Evolutionary conservation across 2,113 vertebrate species (phyloP).

Genomic region (Hiodon tergisus): DNA sequence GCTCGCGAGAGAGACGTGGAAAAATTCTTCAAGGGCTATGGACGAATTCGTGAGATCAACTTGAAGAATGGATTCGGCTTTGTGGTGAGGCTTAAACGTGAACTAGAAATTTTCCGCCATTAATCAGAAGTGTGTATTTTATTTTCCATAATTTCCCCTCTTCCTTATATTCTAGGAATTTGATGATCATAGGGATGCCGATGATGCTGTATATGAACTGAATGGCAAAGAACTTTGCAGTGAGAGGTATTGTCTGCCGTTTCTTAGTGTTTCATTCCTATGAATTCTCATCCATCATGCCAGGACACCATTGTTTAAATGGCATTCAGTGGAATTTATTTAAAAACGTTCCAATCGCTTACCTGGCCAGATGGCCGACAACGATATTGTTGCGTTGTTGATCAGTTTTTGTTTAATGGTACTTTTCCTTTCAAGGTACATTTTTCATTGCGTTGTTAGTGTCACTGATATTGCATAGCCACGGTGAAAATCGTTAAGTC

Average conservation of each 20-base stretch:
- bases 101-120: neutral
- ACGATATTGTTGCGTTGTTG: too few species aligned
- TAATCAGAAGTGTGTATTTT: too few species aligned
- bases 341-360: too few species aligned
- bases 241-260: constrained; percentile 66
- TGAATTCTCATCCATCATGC: too few species aligned
- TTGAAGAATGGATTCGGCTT: constrained; percentile 89
- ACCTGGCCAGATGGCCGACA: too few species aligned
- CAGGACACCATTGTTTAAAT: neutral
- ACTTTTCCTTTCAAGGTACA: too few species aligned
- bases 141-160: neutral
- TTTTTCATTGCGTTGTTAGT: too few species aligned
- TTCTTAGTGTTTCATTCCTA: too few species aligned
- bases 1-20: constrained; percentile 85
- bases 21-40: constrained; percentile 91
- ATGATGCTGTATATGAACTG: constrained; percentile 85
- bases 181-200: constrained; percentile 86
- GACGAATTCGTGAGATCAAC: constrained; percentile 83
- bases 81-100: constrained; percentile 69
- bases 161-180: constrained; percentile 69
- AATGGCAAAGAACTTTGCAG: constrained; percentile 87
- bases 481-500: too few species aligned
- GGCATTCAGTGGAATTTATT: too few species aligned
- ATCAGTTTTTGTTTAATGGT: too few species aligned
- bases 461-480: too few species aligned